These are phyloP conservation scores for Folsomia candida DNA, from an alignment of 2,888 invertebrate genomes.

Conservation along the genomic window DNA sequence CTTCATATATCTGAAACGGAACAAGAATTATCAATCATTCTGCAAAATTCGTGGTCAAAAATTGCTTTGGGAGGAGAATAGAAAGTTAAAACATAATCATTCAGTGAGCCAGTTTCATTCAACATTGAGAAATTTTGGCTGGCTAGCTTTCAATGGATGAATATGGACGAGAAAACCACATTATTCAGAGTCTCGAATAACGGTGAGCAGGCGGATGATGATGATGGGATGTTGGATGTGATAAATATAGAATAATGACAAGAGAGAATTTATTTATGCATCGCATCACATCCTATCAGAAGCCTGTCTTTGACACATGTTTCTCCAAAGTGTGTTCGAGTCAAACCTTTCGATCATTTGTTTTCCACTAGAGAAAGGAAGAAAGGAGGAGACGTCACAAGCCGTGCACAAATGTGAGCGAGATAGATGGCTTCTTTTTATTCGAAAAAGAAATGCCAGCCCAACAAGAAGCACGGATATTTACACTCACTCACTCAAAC, in stretches of 20 bases:
- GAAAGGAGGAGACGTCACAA: conserved; percentile 38
- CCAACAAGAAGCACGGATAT: background rate
- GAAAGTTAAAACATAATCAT: too few relatives aligned
- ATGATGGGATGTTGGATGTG: conserved; percentile 23
- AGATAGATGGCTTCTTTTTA: conserved; percentile 45
- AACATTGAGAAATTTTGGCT: background rate
- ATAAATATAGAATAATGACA: conserved; percentile 50
- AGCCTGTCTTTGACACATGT: conserved; percentile 40
- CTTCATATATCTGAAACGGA: conserved; percentile 89
- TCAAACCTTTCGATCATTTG: conserved; percentile 37
- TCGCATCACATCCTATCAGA: conserved; percentile 41
- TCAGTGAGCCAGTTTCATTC: too few relatives aligned
- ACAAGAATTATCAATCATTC: background rate
- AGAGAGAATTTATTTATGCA: conserved; percentile 50
- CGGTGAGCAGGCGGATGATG: background rate
- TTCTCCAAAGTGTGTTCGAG: conserved; percentile 34
- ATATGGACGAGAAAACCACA: background rate
- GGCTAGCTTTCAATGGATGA: background rate
- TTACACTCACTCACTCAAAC: background rate
- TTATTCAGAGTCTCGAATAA: background rate
- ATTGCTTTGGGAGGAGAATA: too few relatives aligned
- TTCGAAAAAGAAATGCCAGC: background rate
- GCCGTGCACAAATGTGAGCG: conserved; percentile 27
- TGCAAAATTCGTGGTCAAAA: too few relatives aligned
- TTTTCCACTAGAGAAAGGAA: conserved; percentile 37